These are phyloP conservation scores for Agrypnia vestita DNA, from an alignment of 1,140 invertebrate genomes.

Conservation along the genomic window DNA sequence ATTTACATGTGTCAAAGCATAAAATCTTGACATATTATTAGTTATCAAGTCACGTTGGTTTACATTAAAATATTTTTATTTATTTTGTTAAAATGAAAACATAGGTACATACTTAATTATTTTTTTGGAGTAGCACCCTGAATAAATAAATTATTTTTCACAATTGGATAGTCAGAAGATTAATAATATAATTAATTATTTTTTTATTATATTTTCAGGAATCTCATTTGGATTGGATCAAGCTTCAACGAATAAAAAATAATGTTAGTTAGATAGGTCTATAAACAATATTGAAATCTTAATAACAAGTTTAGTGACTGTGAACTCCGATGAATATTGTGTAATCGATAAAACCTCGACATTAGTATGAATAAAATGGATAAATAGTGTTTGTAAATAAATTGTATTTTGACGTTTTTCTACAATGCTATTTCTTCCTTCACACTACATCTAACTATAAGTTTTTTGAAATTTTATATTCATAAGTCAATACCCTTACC, in stretches of 20 bases:
- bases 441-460: no score
- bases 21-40: no score
- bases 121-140: no score
- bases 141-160: no score
- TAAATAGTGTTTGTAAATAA: conserved; percentile 32
- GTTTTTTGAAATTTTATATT: no score
- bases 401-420: neutral
- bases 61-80: no score
- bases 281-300: conserved; percentile 39
- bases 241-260: conserved; percentile 59
- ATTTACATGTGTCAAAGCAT: no score
- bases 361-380: neutral
- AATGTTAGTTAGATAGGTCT: conserved; percentile 54
- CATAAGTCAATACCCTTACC: neutral
- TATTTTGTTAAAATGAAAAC: no score
- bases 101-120: no score
- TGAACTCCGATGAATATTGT: conserved; percentile 17
- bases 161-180: no score
- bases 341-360: neutral
- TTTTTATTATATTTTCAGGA: conserved; percentile 56
- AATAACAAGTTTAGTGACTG: conserved; percentile 20
- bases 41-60: no score
- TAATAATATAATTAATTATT: neutral
- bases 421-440: neutral
- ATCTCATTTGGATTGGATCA: conserved; percentile 57